Evolutionary conservation across 92 coral and sea anemone genomes (phyloP).

Genomic region (Meandrina meandrites): DNA sequence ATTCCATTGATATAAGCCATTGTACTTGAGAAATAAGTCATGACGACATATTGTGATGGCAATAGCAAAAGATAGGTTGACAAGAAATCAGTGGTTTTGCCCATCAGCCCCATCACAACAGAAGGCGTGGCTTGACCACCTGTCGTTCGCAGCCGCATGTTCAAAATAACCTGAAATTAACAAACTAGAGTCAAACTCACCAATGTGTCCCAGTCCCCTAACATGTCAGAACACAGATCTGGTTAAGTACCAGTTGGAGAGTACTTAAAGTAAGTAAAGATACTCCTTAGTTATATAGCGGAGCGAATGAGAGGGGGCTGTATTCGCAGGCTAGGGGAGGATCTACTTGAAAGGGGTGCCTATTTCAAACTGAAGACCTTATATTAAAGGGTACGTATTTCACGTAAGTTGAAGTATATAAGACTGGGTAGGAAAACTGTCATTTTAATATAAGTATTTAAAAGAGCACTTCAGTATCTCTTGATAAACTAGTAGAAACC

Average conservation of each 20-base stretch:
- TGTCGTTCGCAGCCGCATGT: conserved; percentile 56
- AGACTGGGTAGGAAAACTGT: neutral
- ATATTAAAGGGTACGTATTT: too few species aligned
- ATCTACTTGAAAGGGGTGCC: too few species aligned
- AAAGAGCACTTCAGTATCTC: too few species aligned
- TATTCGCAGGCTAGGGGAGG: too few species aligned
- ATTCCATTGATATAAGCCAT: conserved; percentile 61
- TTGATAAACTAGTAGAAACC: too few species aligned
- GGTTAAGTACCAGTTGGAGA: neutral
- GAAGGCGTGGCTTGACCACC: conserved; percentile 57
- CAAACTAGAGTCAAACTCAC: neutral
- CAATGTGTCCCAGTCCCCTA: neutral
- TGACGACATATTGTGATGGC: conserved; percentile 49
- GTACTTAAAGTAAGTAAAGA: neutral
- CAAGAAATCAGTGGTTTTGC: conserved; percentile 55
- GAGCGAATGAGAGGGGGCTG: too few species aligned
- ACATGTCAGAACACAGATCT: neutral
- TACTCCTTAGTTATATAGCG: too few species aligned
- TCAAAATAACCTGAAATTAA: conserved; percentile 45
- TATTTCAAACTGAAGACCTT: too few species aligned
- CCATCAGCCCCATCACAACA: conserved; percentile 41
- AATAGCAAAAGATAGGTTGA: conserved; percentile 41
- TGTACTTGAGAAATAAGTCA: conserved; percentile 64
- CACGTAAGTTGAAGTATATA: too few species aligned
- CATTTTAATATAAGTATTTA: too few species aligned